Percentiles rank a stretch among this genome's conserved stretches.
Conservation (phyloP, 2,888 invertebrate species). For the Eurois occulta region DNA sequence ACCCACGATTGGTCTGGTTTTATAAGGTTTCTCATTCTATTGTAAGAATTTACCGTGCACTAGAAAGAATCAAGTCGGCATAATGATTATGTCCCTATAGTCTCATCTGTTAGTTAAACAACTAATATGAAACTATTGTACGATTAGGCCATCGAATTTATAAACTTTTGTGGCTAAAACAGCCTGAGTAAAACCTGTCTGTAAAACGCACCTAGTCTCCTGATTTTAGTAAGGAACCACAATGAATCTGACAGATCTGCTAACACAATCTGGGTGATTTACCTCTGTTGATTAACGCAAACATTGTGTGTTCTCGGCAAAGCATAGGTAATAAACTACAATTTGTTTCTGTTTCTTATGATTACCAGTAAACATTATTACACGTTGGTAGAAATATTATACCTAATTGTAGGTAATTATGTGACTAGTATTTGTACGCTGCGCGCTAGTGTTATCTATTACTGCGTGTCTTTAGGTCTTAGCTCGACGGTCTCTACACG, state of each 20-base stretch:
- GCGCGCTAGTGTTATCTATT: constrained; percentile 6
- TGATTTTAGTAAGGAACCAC: not conserved
- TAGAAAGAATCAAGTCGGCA: constrained; percentile 1
- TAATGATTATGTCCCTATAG: not conserved
- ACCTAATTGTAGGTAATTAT: constrained; percentile 21
- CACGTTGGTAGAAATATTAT: constrained; percentile 3
- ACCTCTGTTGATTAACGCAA: not conserved
- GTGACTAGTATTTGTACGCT: constrained; percentile 26
- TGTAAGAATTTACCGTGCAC: not conserved
- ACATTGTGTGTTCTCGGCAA: constrained; percentile 17
- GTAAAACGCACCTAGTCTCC: not conserved
- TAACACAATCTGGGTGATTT: not conserved
- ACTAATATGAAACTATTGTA: not conserved
- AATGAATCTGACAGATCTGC: constrained; percentile 15
- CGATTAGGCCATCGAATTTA: not conserved
- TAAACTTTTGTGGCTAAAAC: not conserved
- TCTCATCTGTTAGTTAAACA: not conserved
- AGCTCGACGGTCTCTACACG: constrained; percentile 3
- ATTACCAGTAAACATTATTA: constrained; percentile 1
- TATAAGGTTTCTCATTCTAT: constrained; percentile 22
- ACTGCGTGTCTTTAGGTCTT: not conserved
- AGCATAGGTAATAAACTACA: constrained; percentile 3
- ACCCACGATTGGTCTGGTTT: constrained; percentile 14
- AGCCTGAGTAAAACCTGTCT: not conserved
- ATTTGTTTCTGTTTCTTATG: constrained; percentile 17